A percentile compares a stretch with the other conserved stretches of the same genome.
Evolutionary conservation across 2,113 vertebrate genomes (phyloP).

Genomic region (Eptatretus burgeri): DNA sequence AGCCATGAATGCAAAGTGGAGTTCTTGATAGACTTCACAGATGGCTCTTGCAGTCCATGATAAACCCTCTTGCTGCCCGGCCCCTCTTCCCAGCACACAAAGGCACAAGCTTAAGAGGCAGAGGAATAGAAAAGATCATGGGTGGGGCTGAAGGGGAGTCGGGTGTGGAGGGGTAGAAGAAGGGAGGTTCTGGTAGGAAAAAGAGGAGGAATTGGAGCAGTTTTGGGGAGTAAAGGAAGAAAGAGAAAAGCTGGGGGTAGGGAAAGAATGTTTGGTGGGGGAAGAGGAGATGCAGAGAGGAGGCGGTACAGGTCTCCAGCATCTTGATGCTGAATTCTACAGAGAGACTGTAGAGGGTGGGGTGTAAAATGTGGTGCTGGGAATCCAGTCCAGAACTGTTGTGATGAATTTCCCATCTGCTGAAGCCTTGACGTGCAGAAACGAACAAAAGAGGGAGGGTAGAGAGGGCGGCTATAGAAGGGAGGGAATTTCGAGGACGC

Average conservation of each 20-base stretch:
- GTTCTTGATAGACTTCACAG: conserved; percentile 18
- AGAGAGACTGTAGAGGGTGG: too few species aligned
- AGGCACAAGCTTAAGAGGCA: conserved; percentile 10
- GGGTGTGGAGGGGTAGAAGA: not conserved
- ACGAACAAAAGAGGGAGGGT: conserved; percentile 14
- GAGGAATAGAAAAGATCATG: not conserved
- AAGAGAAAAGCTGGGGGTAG: not conserved
- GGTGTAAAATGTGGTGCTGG: too few species aligned
- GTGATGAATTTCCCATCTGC: conserved; percentile 32
- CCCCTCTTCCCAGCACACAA: conserved; percentile 18
- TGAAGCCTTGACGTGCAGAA: conserved; percentile 15
- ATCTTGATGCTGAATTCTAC: too few species aligned
- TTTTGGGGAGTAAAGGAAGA: not conserved
- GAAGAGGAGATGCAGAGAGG: not conserved
- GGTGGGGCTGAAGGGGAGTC: not conserved
- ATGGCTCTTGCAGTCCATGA: conserved; percentile 17
- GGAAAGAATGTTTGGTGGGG: conserved; percentile 1
- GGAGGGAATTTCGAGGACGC: not conserved
- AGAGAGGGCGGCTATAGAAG: not conserved
- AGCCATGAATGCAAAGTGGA: conserved; percentile 17
- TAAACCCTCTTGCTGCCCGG: conserved; percentile 18
- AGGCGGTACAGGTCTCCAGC: not conserved
- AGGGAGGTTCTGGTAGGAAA: not conserved
- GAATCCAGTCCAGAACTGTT: not conserved
- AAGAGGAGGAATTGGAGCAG: not conserved